Percentiles rank a stretch among this genome's conserved stretches.
phyloP scores from a whole-genome alignment of 2,888 invertebrate genomes.

The Volucella inflata region DNA sequence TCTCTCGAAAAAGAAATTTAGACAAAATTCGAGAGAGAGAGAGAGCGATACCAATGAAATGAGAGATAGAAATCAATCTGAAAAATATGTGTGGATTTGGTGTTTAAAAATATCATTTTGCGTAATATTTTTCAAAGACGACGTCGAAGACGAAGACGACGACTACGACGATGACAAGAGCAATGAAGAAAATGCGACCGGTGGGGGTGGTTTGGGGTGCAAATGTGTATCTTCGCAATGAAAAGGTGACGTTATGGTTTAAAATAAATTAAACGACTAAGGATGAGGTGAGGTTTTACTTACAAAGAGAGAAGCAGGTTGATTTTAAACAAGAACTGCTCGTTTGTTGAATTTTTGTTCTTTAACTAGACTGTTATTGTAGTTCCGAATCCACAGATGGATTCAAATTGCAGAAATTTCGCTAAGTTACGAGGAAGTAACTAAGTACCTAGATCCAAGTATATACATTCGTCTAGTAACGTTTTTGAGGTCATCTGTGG shows the following conservation, averaged over 20 bases:
- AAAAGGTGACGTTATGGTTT: slow-evolving; percentile 68
- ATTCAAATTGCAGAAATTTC: too few relatives aligned
- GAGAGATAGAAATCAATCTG: slow-evolving; percentile 54
- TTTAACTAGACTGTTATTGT: background rate
- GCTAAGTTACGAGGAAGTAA: too few relatives aligned
- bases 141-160: slow-evolving; percentile 19
- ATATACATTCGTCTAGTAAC: too few relatives aligned
- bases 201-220: slow-evolving; percentile 38
- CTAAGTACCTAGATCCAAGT: too few relatives aligned
- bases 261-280: slow-evolving; percentile 49
- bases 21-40: slow-evolving; percentile 8
- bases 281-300: background rate
- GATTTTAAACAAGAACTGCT: slow-evolving; percentile 54
- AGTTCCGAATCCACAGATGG: background rate
- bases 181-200: background rate
- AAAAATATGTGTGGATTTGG: slow-evolving; percentile 37
- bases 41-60: slow-evolving; percentile 16
- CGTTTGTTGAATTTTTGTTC: slow-evolving; percentile 24
- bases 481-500: too few relatives aligned
- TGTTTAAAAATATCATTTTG: slow-evolving; percentile 82
- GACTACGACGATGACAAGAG: too few relatives aligned
- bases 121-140: slow-evolving; percentile 78
- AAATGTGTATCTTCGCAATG: slow-evolving; percentile 39
- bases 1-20: background rate
- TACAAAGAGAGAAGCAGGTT: background rate